phyloP scores from a whole-genome alignment of 1,140 invertebrate species.

The Drosophila tani region DNA sequence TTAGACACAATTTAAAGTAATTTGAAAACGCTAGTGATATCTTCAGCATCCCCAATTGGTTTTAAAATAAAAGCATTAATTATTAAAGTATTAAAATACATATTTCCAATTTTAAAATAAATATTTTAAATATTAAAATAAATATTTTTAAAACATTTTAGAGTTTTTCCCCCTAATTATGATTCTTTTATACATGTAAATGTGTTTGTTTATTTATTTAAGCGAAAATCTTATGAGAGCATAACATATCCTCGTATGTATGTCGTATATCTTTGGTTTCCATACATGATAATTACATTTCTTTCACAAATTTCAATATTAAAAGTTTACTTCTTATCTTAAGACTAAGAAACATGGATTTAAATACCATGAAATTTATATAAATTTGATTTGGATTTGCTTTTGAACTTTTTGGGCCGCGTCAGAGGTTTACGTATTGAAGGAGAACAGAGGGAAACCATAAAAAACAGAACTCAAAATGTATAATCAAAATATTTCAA shows the following conservation, averaged over 20 bases:
- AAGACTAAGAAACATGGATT: constrained; percentile 50
- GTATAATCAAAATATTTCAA: constrained; percentile 43
- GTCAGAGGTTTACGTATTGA: constrained; percentile 34
- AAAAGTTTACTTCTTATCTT: constrained; percentile 58
- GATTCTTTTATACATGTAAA: neutral
- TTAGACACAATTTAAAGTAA: too few species aligned
- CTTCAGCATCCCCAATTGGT: too few species aligned
- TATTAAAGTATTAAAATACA: too few species aligned
- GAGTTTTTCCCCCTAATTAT: too few species aligned
- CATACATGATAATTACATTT: constrained; percentile 41
- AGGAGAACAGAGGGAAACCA: constrained; percentile 19
- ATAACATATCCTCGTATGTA: constrained; percentile 37
- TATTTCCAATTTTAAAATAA: too few species aligned
- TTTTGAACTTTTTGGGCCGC: constrained; percentile 48
- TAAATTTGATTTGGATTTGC: constrained; percentile 57
- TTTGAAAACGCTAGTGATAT: too few species aligned
- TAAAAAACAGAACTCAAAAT: constrained; percentile 15
- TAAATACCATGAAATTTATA: constrained; percentile 26
- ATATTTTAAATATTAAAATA: too few species aligned
- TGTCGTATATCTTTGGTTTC: constrained; percentile 58
- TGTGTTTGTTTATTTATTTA: constrained; percentile 39
- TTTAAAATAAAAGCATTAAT: too few species aligned
- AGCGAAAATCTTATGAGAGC: constrained; percentile 50
- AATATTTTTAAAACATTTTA: too few species aligned
- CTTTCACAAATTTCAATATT: constrained; percentile 70